phyloP scores from a whole-genome alignment of 2,888 invertebrate genomes.

The Apantesis nais region DNA sequence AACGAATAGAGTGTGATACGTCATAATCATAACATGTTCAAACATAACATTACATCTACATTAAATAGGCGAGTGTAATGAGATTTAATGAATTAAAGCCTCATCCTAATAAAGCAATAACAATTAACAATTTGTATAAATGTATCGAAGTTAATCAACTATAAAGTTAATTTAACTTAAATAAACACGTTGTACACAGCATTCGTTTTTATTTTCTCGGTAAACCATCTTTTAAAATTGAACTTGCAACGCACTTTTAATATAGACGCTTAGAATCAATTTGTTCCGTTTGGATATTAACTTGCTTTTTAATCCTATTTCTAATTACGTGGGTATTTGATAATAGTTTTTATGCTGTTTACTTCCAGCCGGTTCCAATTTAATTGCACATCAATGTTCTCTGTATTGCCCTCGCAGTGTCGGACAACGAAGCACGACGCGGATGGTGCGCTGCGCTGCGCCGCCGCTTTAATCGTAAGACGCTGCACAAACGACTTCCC shows the following conservation, averaged over 20 bases:
- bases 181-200: background rate
- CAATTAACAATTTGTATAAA: background rate
- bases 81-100: background rate
- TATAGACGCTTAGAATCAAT: background rate
- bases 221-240: background rate
- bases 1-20: background rate
- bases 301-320: background rate
- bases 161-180: background rate
- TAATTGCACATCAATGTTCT: background rate
- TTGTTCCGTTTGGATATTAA: background rate
- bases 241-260: background rate
- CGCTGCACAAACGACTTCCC: conserved; percentile 90
- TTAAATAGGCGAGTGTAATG: background rate
- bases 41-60: background rate
- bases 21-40: too few species aligned
- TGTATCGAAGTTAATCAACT: background rate
- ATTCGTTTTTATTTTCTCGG: background rate
- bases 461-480: conserved; percentile 88
- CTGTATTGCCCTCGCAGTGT: conserved; percentile 68
- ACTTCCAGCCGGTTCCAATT: background rate
- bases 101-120: background rate
- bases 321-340: background rate
- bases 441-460: conserved; percentile 74
- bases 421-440: conserved; percentile 68
- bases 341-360: background rate